Evolutionary conservation across 2,888 invertebrate genomes (phyloP).

Genomic region (Linnaemya tessellans): DNA sequence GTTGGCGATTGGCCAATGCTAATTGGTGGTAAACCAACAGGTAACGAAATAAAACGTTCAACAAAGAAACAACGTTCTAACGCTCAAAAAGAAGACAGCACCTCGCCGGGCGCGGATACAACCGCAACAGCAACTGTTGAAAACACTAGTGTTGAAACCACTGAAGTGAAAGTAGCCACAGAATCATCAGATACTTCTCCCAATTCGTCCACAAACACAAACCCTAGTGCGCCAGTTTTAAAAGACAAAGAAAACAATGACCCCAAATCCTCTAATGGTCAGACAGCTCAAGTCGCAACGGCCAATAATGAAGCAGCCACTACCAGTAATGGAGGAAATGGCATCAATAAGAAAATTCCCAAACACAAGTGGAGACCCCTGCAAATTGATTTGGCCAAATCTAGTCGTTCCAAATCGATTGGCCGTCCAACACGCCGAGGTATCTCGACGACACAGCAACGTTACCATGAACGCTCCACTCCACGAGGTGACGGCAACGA

Average conservation of each 20-base stretch:
- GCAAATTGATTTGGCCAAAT: constrained; percentile 91
- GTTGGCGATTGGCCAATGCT: constrained; percentile 96
- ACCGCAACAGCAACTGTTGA: constrained; percentile 42
- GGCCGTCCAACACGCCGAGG: constrained; percentile 84
- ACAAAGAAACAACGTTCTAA: constrained; percentile 76
- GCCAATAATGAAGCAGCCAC: constrained; percentile 69
- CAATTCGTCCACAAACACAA: constrained; percentile 41
- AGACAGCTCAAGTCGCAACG: constrained; percentile 45
- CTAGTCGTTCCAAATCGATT: constrained; percentile 86
- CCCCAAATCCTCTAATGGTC: constrained; percentile 67
- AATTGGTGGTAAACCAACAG: constrained; percentile 85
- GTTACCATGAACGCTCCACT: constrained; percentile 76
- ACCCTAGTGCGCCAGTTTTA: constrained; percentile 55
- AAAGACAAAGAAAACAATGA: constrained; percentile 71
- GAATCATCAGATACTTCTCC: constrained; percentile 32
- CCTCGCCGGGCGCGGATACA: constrained; percentile 42
- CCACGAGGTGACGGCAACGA: constrained; percentile 70
- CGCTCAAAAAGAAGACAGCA: constrained; percentile 67
- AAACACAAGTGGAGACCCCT: constrained; percentile 95
- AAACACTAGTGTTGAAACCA: constrained; percentile 48
- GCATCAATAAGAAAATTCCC: constrained; percentile 82
- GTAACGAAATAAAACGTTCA: constrained; percentile 82
- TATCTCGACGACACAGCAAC: constrained; percentile 74
- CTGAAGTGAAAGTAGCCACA: constrained; percentile 23
- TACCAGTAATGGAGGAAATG: constrained; percentile 69